Percentiles rank a stretch among this genome's conserved stretches.
phyloP scores from a whole-genome alignment of 2,797 vertebrate genomes.

The Choloepus didactylus region DNA sequence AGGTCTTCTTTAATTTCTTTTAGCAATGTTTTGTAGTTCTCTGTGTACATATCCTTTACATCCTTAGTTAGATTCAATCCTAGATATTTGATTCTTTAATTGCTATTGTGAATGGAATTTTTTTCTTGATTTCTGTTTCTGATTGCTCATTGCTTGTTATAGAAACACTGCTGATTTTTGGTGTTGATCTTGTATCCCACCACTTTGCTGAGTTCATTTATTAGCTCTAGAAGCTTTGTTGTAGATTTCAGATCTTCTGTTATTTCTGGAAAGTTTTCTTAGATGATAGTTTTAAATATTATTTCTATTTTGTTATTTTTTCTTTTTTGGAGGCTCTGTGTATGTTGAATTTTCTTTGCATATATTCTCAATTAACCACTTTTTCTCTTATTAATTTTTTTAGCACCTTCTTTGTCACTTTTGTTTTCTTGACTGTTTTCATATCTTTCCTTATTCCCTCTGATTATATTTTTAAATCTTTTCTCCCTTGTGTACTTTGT shows the following conservation, averaged over 20 bases:
- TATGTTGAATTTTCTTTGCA: background rate
- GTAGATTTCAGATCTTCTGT: background rate
- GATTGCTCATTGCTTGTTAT: no score
- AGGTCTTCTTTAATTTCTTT: no score
- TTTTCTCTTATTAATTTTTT: conserved; percentile 22
- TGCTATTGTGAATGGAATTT: no score
- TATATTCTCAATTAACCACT: background rate
- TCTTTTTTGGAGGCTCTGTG: background rate
- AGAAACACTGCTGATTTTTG: no score
- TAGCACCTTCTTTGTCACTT: background rate
- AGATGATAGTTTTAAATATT: background rate
- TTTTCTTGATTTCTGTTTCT: no score
- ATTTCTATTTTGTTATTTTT: conserved; percentile 24
- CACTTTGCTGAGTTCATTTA: no score
- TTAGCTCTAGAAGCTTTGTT: no score
- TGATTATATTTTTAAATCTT: conserved; percentile 29
- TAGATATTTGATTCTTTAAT: no score
- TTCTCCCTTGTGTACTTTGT: background rate
- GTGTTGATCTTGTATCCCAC: no score
- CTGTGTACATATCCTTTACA: no score
- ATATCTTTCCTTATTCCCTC: conserved; percentile 1
- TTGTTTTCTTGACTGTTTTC: conserved; percentile 6
- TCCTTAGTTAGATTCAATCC: no score
- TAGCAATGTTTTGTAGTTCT: no score
- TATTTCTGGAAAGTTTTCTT: conserved; percentile 39